Percentiles rank a stretch among this genome's conserved stretches.
Evolutionary conservation across 2,888 invertebrate genomes (phyloP).

Genomic region (Imbricaverruca yamaguchii): DNA sequence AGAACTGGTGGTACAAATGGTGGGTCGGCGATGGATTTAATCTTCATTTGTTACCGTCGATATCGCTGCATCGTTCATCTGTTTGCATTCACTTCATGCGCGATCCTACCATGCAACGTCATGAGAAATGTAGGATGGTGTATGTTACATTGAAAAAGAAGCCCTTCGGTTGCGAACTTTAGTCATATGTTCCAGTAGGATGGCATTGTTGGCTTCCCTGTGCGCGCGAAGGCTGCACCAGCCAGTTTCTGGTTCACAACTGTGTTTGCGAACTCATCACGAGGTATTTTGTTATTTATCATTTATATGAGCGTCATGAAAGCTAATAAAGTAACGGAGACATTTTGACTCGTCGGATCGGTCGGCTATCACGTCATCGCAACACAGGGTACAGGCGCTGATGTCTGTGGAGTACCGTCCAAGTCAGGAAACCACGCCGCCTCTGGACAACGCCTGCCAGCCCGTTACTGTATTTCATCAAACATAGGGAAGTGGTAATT

Average conservation of each 20-base stretch:
- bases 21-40: neutral
- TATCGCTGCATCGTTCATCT: neutral
- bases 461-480: neutral
- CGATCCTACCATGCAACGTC: neutral
- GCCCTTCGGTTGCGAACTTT: too few species aligned
- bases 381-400: neutral
- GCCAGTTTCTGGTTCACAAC: neutral
- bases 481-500: neutral
- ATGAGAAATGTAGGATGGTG: too few species aligned
- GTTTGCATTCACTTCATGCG: neutral
- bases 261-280: conserved; percentile 7
- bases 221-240: neutral
- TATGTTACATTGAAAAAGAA: too few species aligned
- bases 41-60: neutral
- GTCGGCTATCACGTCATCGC: neutral
- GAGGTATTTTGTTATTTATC: conserved; percentile 22
- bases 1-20: conserved; percentile 11
- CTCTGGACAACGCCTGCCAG: neutral
- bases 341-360: neutral
- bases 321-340: conserved; percentile 18
- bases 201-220: too few species aligned
- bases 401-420: neutral
- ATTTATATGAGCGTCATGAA: conserved; percentile 17
- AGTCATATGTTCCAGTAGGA: too few species aligned
- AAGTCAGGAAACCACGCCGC: neutral